These are phyloP conservation scores for Eupeodes corollae DNA, from an alignment of 1,140 invertebrate genomes.

Conservation along the genomic window DNA sequence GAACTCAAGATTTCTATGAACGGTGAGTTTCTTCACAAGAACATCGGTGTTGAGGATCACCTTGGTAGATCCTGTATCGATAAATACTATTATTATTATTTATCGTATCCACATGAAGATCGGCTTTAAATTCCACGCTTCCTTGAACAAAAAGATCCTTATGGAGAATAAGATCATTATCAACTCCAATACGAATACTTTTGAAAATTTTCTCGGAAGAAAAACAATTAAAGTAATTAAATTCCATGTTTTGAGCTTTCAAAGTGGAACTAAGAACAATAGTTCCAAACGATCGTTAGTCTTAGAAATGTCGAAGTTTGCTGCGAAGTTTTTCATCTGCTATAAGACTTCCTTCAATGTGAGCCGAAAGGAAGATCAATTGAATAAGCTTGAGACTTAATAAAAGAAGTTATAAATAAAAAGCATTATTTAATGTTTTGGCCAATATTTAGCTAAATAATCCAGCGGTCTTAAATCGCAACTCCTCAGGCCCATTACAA, in stretches of 20 bases:
- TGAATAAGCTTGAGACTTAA: too few relatives aligned
- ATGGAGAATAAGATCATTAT: slow-evolving; percentile 15
- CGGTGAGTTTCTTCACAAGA: slow-evolving; percentile 10
- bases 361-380: too few relatives aligned
- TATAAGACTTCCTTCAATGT: too few relatives aligned
- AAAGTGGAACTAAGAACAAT: slow-evolving; percentile 11
- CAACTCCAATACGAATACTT: slow-evolving; percentile 5
- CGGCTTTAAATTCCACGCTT: slow-evolving; percentile 18
- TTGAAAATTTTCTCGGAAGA: slow-evolving; percentile 19
- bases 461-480: too few relatives aligned
- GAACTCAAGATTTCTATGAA: slow-evolving; percentile 10
- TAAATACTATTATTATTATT: slow-evolving; percentile 19
- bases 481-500: too few relatives aligned
- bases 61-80: slow-evolving; percentile 10
- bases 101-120: slow-evolving; percentile 12
- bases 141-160: slow-evolving; percentile 28
- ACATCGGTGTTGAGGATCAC: slow-evolving; percentile 12
- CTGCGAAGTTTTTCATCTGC: too few relatives aligned
- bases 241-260: slow-evolving; percentile 11
- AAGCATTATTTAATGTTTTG: too few relatives aligned
- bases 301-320: slow-evolving; percentile 5
- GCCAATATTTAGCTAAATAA: too few relatives aligned
- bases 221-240: slow-evolving; percentile 20
- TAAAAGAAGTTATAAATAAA: too few relatives aligned
- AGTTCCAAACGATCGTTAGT: slow-evolving; percentile 14